Percentiles rank a stretch among this genome's conserved stretches.
Conservation (phyloP, 2,888 invertebrate species). For the Eutolmus rufibarbis region DNA sequence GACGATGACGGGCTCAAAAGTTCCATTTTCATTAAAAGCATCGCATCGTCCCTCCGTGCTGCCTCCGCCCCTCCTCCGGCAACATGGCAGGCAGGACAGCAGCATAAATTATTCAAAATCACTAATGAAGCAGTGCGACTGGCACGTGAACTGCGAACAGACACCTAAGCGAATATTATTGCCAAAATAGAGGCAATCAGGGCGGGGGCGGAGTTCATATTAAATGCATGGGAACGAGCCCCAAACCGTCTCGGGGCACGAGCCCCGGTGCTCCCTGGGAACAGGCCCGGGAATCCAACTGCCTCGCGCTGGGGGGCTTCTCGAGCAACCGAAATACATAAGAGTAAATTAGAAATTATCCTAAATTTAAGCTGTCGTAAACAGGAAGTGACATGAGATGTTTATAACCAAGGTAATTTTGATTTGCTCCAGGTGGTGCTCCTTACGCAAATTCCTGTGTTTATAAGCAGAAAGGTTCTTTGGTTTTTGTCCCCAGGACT, state of each 20-base stretch:
- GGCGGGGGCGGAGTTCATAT: background rate
- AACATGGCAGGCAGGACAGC: background rate
- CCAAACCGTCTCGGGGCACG: background rate
- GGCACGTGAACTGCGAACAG: background rate
- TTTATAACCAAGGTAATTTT: background rate
- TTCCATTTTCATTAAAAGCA: background rate
- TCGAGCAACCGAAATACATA: background rate
- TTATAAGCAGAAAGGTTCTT: background rate
- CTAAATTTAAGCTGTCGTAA: background rate
- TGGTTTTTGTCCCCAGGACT: background rate
- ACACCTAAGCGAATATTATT: background rate
- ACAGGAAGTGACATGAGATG: background rate
- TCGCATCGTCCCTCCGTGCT: background rate
- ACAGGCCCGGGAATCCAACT: background rate
- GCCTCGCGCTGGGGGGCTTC: background rate
- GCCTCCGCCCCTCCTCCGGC: background rate
- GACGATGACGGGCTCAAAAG: background rate
- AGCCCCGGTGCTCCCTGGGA: background rate
- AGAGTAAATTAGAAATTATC: background rate
- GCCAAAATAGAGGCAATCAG: background rate
- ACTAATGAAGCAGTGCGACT: background rate
- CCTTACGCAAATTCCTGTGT: background rate
- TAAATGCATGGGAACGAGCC: background rate
- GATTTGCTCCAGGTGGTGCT: background rate
- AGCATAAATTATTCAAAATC: background rate